phyloP scores from a whole-genome alignment of 2,797 vertebrate species.

The Chromobotia macracanthus region DNA sequence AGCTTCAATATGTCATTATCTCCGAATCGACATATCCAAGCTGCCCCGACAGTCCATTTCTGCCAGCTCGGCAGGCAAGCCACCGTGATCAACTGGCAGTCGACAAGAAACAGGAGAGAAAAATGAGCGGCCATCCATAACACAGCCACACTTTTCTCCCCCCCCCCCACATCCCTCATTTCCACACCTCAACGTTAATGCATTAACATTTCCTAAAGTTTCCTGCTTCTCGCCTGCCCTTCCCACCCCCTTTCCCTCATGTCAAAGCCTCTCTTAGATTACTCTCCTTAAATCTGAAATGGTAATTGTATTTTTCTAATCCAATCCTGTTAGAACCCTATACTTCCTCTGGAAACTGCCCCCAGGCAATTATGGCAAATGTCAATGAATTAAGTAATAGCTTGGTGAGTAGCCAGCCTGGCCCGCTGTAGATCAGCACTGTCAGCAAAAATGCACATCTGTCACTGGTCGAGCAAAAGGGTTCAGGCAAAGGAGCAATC shows the following conservation, averaged over 20 bases:
- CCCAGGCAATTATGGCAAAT: constrained; percentile 81
- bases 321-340: constrained; percentile 77
- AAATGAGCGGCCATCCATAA: constrained; percentile 62
- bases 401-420: constrained; percentile 75
- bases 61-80: constrained; percentile 69
- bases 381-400: constrained; percentile 84
- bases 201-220: constrained; percentile 57
- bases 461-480: constrained; percentile 68
- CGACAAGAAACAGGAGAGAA: constrained; percentile 47
- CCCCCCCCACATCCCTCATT: constrained; percentile 32
- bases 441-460: constrained; percentile 78
- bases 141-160: constrained; percentile 46
- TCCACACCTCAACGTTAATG: constrained; percentile 50
- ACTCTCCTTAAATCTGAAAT: constrained; percentile 74
- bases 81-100: constrained; percentile 68
- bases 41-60: constrained; percentile 70
- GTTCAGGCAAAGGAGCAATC: constrained; percentile 40
- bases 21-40: constrained; percentile 87
- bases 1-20: constrained; percentile 94
- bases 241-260: constrained; percentile 26
- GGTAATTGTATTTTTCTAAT: constrained; percentile 81
- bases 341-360: constrained; percentile 74
- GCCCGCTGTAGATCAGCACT: constrained; percentile 72
- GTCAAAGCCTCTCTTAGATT: constrained; percentile 64
- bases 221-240: constrained; percentile 7